Evolutionary conservation across 2,113 vertebrate species (phyloP), one percentile per base, ranked within the genome.

Genomic region (Hipposideros armiger): DNA sequence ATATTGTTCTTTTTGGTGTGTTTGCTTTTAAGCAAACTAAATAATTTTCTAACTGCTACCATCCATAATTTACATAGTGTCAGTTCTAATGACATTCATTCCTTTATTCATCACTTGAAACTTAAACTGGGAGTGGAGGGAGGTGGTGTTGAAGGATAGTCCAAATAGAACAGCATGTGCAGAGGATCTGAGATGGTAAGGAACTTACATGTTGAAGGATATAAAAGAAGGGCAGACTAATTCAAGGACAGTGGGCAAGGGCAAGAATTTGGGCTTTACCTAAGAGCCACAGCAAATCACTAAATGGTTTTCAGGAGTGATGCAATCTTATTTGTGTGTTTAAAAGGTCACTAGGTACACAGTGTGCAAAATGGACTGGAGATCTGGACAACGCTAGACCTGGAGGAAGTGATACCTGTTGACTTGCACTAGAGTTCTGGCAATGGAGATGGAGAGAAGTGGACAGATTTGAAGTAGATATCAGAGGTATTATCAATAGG

Each of bases 21-120:
- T 87, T 80, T 87, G 52, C 36, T 94, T 9, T 81, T 87, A 70
- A 5, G 36, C 91, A 15, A 96, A 81, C 17, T 58, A 84, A 90
- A 94, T 13, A 69, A 91, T 90, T 90, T 90, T 5, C 22, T 72
- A 89, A 73, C 50, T 74, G 50, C n/a, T 67, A 56, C 17, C 52
- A 77, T 93, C 20, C 10, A 45, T 81, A 89, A 20, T 80, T 95
- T 64, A 32, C 8, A 5, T 40, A 78, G 13, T 50, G 24, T 77
- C 47, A 32, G n/a, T 82, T 92, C 64, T 67, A 52, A 77, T 66
- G 8, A 7, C 3, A 42, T 77, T 52, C 17, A 40, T 93, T 74
- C 54, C 47, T 66, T 74, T 42, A 22, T 82, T 88, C 40, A 16
- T 77, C 56, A 30, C 42, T 80, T 66, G 28, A 91, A 66, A 69